Evolutionary conservation across 2,113 vertebrate genomes (phyloP).

Genomic region (Theristicus caerulescens): DNA sequence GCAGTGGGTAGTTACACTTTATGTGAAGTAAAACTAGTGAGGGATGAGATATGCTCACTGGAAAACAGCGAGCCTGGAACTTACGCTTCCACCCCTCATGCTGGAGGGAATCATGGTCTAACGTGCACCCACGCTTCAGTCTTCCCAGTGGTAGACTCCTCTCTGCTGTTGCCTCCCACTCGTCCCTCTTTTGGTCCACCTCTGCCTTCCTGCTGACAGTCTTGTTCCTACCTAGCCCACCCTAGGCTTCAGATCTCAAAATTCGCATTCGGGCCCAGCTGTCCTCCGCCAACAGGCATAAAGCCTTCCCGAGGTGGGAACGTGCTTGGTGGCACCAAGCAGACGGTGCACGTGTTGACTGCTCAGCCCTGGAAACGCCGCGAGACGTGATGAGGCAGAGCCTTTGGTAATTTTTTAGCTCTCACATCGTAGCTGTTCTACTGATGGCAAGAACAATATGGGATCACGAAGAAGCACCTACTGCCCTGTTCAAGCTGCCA

Average conservation of each 20-base stretch:
- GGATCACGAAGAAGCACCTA: neutral
- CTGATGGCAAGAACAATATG: neutral
- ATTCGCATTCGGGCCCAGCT: fast-evolving
- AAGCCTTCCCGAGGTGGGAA: neutral
- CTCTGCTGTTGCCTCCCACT: neutral
- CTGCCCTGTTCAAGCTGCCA: neutral
- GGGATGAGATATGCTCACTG: neutral
- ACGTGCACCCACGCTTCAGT: fast-evolving
- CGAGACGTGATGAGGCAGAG: neutral
- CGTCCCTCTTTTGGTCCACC: neutral
- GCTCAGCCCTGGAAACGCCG: neutral
- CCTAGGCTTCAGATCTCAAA: neutral
- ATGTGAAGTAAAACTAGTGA: neutral
- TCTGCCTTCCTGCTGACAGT: neutral
- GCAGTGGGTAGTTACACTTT: fast-evolving
- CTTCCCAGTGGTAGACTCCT: neutral
- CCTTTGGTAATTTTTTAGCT: neutral
- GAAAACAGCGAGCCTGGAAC: neutral
- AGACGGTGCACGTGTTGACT: neutral
- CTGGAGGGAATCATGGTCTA: neutral
- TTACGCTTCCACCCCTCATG: fast-evolving
- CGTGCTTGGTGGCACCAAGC: neutral
- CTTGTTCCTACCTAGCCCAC: neutral
- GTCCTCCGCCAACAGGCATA: neutral
- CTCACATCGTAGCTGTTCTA: neutral